Evolutionary conservation across 1,140 invertebrate genomes (phyloP), one percentile per base, ranked within the genome.

Genomic region (Leguminivora glycinivorella): DNA sequence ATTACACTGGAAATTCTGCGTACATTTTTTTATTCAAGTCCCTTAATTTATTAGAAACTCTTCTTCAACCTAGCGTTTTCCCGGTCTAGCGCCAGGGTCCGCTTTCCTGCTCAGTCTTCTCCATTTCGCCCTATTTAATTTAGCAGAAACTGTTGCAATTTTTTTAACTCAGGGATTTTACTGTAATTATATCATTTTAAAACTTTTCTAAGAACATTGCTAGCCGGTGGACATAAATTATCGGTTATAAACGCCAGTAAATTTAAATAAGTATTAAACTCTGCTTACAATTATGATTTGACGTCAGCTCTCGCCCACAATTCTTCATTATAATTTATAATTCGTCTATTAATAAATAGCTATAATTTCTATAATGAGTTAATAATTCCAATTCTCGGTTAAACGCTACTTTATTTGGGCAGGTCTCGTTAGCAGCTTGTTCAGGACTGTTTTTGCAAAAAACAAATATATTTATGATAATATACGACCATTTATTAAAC

Each of bases 321-420:
- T 43, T 29, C 14, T 17, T 63, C 58, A 63, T 63, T 63, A 63
- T 63, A 63, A 63, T 63, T 17, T 63, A 63, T 63, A 63, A 63
- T 63, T 63, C n/a, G n/a, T n/a, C 47, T 63, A 31, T 63, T 17
- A 63, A 63, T 63, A 63, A 63, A 63, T 63, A 17, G 58, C 58
- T 63, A 34, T 63, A 63, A 63, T 63, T 63, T 63, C 26, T 29
- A 31, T 63, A 34, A 63, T 63, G 58, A 63, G 25, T 63, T 63
- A 63, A 26, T 43, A 4, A 43, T 43, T 43, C 40, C 14, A 43
- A 43, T 43, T 34, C 29, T 31, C n/a, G 26, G 56, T 34, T 63
- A 29, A 63, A 63, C 58, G 24, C 19, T n/a, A 52, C 58, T 63
- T 29, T 63, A 63, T 63, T 63, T 29, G 58, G 58, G 1, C 10